Percentiles rank a stretch among this genome's conserved stretches.
Conservation (phyloP, 2,113 vertebrate genomes). For the Oxyruncus cristatus region DNA sequence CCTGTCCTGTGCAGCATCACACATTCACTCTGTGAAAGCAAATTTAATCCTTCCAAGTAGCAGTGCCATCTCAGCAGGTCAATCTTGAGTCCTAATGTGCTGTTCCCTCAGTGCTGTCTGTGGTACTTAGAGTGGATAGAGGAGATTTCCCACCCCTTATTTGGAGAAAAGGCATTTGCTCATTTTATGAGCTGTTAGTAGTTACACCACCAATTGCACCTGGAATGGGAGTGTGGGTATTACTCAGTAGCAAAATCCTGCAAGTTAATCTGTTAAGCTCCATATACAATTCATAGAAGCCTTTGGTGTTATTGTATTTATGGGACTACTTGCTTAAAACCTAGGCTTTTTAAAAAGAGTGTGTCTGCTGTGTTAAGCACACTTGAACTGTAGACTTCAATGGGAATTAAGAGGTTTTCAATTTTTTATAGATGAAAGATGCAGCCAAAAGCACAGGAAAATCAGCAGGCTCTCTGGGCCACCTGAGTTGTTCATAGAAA, state of each 20-base stretch:
- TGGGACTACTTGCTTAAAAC: background rate
- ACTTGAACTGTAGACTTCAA: background rate
- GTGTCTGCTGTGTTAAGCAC: background rate
- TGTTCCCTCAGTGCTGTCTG: background rate
- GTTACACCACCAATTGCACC: background rate
- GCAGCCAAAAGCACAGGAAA: background rate
- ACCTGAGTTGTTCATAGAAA: background rate
- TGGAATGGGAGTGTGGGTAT: background rate
- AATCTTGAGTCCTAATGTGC: background rate
- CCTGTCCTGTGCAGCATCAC: background rate
- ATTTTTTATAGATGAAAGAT: background rate
- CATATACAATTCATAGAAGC: background rate
- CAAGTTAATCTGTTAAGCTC: background rate
- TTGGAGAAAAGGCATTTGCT: background rate
- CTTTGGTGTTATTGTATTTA: background rate
- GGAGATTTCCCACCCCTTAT: background rate
- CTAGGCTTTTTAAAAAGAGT: background rate
- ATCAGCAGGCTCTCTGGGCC: background rate
- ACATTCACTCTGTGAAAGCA: background rate
- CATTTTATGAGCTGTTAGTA: background rate
- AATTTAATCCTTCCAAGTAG: background rate
- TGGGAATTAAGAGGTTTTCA: background rate
- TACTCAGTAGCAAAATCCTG: background rate
- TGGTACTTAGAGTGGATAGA: background rate
- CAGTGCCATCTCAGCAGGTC: background rate